A percentile compares a stretch with the other conserved stretches of the same genome.
These are phyloP conservation scores for Matsumyia berberina DNA, from an alignment of 2,888 invertebrate genomes.

Conservation along the genomic window DNA sequence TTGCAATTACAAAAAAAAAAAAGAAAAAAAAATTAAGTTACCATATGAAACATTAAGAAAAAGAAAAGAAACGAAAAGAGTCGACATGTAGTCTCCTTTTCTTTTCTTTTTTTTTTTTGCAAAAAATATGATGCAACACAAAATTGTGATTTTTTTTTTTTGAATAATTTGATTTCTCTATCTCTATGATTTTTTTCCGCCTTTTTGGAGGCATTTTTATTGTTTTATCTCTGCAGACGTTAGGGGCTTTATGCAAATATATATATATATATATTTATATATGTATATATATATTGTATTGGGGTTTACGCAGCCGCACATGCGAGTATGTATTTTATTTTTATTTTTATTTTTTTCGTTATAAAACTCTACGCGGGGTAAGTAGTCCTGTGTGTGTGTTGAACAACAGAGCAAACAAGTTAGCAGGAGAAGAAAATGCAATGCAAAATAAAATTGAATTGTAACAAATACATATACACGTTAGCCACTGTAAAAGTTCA, in stretches of 20 bases:
- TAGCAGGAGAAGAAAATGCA: slow-evolving; percentile 11
- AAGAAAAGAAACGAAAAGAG: slow-evolving; percentile 14
- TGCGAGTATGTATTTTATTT: slow-evolving; percentile 12
- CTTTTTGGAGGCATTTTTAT: slow-evolving; percentile 39
- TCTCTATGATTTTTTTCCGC: slow-evolving; percentile 52
- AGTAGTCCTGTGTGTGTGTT: slow-evolving; percentile 44
- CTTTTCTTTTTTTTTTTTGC: slow-evolving; percentile 26
- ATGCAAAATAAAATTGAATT: slow-evolving; percentile 28
- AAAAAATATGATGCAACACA: slow-evolving; percentile 59
- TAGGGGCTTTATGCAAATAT: slow-evolving; percentile 34
- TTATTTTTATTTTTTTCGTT: background rate
- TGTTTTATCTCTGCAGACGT: slow-evolving; percentile 43
- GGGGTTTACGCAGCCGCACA: too few species aligned
- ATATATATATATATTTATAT: too few species aligned
- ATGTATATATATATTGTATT: too few species aligned
- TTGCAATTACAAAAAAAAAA: slow-evolving; percentile 43
- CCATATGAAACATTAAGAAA: too few species aligned
- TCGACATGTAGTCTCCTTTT: too few species aligned
- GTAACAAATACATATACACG: slow-evolving; percentile 63
- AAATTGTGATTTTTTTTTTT: slow-evolving; percentile 73
- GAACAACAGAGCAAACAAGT: too few species aligned
- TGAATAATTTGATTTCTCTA: slow-evolving; percentile 62
- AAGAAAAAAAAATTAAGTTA: slow-evolving; percentile 33
- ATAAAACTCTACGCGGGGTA: slow-evolving; percentile 32
- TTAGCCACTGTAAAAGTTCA: slow-evolving; percentile 75